Evolutionary conservation across 2,113 vertebrate genomes (phyloP).

Genomic region (Laticauda laticaudata): DNA sequence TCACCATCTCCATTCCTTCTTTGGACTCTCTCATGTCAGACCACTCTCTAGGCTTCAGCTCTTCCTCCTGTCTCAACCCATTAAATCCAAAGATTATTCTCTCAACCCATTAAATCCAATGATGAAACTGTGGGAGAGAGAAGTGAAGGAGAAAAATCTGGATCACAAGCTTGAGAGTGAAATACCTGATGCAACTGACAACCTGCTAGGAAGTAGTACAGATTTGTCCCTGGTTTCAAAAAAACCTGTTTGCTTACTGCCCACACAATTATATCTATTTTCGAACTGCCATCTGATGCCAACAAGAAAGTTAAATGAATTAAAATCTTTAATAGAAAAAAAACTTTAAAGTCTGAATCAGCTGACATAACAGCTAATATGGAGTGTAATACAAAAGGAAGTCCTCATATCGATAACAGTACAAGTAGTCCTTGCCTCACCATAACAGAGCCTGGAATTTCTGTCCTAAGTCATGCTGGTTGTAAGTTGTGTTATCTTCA

Average conservation of each 20-base stretch:
- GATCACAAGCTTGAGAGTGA: background rate
- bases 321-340: background rate
- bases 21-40: background rate
- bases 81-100: background rate
- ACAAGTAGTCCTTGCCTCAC: background rate
- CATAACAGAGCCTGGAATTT: background rate
- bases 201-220: background rate
- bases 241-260: background rate
- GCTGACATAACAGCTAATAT: background rate
- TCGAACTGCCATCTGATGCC: background rate
- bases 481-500: background rate
- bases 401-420: background rate
- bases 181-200: background rate
- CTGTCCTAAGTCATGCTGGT: background rate
- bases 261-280: background rate
- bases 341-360: background rate
- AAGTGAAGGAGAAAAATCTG: background rate
- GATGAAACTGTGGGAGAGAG: background rate
- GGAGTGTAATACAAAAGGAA: background rate
- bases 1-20: background rate
- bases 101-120: background rate
- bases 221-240: background rate
- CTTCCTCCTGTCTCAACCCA: background rate
- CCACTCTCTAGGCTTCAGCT: background rate
- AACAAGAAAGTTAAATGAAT: background rate